Evolutionary conservation across 2,797 vertebrate genomes (phyloP).

Genomic region (Epinephelus malabaricus): DNA sequence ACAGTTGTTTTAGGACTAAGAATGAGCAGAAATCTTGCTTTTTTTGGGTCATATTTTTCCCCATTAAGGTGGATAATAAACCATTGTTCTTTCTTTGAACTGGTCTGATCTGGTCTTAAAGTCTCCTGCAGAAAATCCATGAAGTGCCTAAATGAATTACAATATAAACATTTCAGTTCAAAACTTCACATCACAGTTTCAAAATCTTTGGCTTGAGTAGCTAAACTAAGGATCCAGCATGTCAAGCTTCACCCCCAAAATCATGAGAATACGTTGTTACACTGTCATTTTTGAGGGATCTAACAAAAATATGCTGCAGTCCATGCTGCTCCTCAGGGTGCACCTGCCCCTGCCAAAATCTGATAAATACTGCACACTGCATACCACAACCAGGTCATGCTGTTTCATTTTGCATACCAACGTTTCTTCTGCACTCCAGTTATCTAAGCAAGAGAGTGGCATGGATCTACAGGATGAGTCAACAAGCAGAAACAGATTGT

Average conservation of each 20-base stretch:
- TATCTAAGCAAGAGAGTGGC: conserved; percentile 1
- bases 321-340: conserved; percentile 27
- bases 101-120: neutral
- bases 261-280: conserved; percentile 33
- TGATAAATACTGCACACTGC: conserved; percentile 20
- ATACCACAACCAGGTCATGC: conserved; percentile 23
- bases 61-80: neutral
- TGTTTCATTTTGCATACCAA: conserved; percentile 27
- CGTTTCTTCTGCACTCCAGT: conserved; percentile 4
- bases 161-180: conserved; percentile 6
- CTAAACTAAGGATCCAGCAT: neutral
- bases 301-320: conserved; percentile 39
- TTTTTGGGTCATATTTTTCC: neutral
- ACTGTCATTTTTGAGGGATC: conserved; percentile 46
- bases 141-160: neutral
- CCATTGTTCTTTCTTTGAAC: neutral
- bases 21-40: neutral
- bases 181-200: neutral
- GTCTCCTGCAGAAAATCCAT: neutral
- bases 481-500: neutral
- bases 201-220: neutral
- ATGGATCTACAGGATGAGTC: conserved; percentile 1
- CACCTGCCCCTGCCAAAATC: conserved; percentile 31
- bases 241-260: conserved; percentile 7
- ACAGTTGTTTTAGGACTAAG: neutral